Evolutionary conservation across 35 echinoderm and acorn worm species (phyloP), one percentile per base, ranked within the genome.

Genomic region (Ophiothrix spiculata): DNA sequence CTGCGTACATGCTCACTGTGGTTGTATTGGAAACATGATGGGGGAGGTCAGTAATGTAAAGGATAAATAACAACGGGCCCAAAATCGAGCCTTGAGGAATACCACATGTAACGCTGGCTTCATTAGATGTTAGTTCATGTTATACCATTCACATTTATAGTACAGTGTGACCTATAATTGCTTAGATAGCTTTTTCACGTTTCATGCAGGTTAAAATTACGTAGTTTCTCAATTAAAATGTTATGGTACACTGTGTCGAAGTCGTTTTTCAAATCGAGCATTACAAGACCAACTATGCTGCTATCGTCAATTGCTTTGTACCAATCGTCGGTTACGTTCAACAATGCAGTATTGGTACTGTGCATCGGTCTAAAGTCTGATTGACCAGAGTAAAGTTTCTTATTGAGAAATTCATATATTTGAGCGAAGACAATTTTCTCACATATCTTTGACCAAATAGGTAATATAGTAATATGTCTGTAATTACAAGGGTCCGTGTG

Each of bases 241-340:
- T 36, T 31, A 76, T 76, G 74, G 28, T 76, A 8, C 29, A 76
- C 74, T 13, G 76, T 78, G 33, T 78, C 76, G 76, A 78, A 78
- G 32, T 28, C 32, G 17, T 78, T 78, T 35, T 78, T 78, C 10
- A 78, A 31, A 78, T 78, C 76, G 16, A 35, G 31, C 76, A 78
- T 37, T 1, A 36, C 33, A 78, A 78, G 76, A 4, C 76, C 76
- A 34, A 78, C 38, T 8, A 78, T 35, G 6, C 36, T 78, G 36
- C 76, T 34, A 11, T 39, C 36, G 32, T 78, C 76, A 16, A 78
- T 34, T 21, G 2, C 76, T 21, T 78, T n/a, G 25, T 78, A 78
- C 76, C 76, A 78, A 78, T 78, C 76, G 33, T 78, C 76, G 2
- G 76, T 78, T 39, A 78, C 32, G 36, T 78, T 78, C 14, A 78